A percentile compares a stretch with the other conserved stretches of the same genome.
These are phyloP conservation scores for Pyrgilauda ruficollis DNA, from an alignment of 2,113 vertebrate genomes.

Conservation along the genomic window DNA sequence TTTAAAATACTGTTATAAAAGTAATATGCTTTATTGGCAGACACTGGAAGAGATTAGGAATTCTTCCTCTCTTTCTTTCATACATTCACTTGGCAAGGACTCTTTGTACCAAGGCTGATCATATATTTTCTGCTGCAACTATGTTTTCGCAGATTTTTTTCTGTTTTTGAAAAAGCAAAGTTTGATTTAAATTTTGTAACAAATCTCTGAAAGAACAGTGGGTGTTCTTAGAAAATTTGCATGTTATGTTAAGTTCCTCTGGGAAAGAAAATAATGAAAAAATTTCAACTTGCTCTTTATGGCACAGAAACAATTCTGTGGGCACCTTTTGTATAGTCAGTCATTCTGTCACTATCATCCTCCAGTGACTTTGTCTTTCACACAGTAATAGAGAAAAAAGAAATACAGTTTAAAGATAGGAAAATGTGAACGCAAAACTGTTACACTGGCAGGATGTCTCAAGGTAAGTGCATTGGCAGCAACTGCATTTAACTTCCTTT, in stretches of 20 bases:
- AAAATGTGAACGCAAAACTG: conserved; percentile 32
- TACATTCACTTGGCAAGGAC: not conserved
- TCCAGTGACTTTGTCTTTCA: conserved; percentile 45
- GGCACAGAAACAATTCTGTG: not conserved
- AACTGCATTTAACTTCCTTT: conserved; percentile 44
- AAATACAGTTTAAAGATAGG: not conserved
- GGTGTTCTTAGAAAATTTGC: not conserved
- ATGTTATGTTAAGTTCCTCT: not conserved
- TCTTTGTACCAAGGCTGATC: not conserved
- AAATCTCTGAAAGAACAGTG: not conserved
- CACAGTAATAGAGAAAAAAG: not conserved
- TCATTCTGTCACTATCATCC: conserved; percentile 30
- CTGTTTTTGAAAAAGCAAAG: not conserved
- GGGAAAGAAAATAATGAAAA: not conserved
- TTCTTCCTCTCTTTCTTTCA: not conserved
- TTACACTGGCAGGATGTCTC: conserved; percentile 15
- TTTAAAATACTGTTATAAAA: not conserved
- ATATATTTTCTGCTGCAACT: not conserved
- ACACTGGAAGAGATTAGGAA: not conserved
- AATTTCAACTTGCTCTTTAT: not conserved
- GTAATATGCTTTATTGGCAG: not conserved
- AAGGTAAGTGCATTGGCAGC: conserved; percentile 30
- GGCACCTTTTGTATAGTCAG: conserved; percentile 22
- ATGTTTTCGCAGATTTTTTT: not conserved
- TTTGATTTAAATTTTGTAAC: not conserved